Conservation (phyloP, 1,140 invertebrate genomes). For the Drosophila sproati region DNA sequence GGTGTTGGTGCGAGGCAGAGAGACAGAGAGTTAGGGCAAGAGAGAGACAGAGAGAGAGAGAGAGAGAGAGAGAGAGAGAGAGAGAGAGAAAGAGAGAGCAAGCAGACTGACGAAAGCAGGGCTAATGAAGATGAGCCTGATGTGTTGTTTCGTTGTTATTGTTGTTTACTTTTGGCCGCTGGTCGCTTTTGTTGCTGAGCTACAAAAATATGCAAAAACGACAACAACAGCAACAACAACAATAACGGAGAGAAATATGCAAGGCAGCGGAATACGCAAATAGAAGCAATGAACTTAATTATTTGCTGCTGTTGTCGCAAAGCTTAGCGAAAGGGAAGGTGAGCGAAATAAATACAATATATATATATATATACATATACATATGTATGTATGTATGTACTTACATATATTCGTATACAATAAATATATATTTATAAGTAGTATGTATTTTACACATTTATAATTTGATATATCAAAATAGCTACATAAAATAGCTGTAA, state of each 20-base stretch:
- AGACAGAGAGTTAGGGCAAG: not conserved
- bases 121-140: constrained; percentile 81
- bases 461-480: too few relatives aligned
- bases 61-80: constrained; percentile 5
- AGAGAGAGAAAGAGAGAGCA: constrained; percentile 1
- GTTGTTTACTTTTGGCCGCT: constrained; percentile 59
- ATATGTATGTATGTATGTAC: not conserved
- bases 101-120: constrained; percentile 61
- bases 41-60: constrained; percentile 23
- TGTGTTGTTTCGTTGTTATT: constrained; percentile 61
- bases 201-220: constrained; percentile 76
- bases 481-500: too few relatives aligned
- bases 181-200: constrained; percentile 75
- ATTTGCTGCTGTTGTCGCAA: constrained; percentile 65
- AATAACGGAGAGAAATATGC: constrained; percentile 42
- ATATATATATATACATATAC: not conserved
- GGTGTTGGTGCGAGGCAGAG: constrained; percentile 10
- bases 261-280: constrained; percentile 69
- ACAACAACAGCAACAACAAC: constrained; percentile 31
- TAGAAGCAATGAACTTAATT: constrained; percentile 84
- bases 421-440: not conserved
- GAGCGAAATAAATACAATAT: constrained; percentile 21
- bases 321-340: constrained; percentile 43
- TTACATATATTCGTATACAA: not conserved
- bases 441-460: too few relatives aligned